Percentiles rank a stretch among this genome's conserved stretches.
Conservation (phyloP, 1,140 invertebrate genomes). For the Nasonia vitripennis region DNA sequence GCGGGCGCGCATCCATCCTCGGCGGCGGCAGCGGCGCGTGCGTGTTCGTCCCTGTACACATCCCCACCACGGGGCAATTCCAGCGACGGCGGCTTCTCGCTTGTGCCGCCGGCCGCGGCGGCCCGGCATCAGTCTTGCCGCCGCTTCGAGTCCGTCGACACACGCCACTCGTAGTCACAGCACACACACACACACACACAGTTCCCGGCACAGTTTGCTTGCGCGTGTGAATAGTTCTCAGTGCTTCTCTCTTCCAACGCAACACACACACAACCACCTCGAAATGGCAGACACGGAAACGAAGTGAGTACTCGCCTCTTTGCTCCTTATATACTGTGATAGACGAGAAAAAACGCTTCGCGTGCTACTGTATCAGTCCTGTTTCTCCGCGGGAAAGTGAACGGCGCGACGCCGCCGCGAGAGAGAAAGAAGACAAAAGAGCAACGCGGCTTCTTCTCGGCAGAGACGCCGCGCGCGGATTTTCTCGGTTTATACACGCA, state of each 20-base stretch:
- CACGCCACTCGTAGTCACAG: background rate
- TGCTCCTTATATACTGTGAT: background rate
- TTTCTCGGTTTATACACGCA: background rate
- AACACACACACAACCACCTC: slow-evolving; percentile 52
- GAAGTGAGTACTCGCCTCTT: slow-evolving; percentile 65
- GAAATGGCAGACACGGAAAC: slow-evolving; percentile 70
- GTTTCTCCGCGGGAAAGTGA: background rate
- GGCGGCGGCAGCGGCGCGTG: background rate
- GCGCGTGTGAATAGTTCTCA: slow-evolving; percentile 3
- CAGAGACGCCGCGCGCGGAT: background rate
- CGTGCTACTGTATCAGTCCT: background rate
- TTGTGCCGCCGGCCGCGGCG: background rate
- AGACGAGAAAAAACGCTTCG: background rate
- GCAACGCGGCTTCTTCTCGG: background rate
- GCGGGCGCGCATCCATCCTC: background rate
- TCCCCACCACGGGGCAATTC: background rate
- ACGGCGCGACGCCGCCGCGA: background rate
- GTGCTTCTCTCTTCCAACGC: background rate
- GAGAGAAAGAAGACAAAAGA: slow-evolving; percentile 11
- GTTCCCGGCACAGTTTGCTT: background rate
- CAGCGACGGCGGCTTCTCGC: background rate
- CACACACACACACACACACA: background rate
- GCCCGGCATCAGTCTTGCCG: background rate
- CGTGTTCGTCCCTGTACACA: background rate
- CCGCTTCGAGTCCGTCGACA: background rate